Evolutionary conservation across 64 coral and sea anemone species (phyloP).

Genomic region (Astreopora myriophthalma): DNA sequence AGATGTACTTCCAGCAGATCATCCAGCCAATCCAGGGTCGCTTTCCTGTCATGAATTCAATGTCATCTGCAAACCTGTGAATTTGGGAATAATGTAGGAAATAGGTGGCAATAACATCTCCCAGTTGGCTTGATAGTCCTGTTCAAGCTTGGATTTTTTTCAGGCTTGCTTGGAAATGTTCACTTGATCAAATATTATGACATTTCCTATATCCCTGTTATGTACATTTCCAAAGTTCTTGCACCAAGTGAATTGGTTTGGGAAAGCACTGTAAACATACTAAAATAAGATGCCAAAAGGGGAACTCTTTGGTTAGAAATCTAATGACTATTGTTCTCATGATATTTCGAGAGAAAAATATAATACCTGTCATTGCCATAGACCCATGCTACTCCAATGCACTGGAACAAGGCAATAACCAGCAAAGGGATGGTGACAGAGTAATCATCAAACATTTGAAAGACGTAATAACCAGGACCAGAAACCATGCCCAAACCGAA

Average conservation of each 20-base stretch:
- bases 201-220: no score
- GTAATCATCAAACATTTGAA: conserved; percentile 96
- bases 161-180: no score
- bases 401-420: conserved; percentile 93
- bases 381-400: conserved; percentile 95
- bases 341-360: neutral
- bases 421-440: conserved; percentile 91
- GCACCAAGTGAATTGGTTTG: no score
- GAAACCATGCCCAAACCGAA: conserved; percentile 84
- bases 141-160: no score
- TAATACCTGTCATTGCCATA: conserved; percentile 91
- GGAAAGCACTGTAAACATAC: no score
- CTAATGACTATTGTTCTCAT: no score
- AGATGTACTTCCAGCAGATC: conserved; percentile 98
- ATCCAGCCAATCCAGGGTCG: conserved; percentile 94
- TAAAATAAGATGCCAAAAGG: no score
- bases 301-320: no score
- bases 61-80: conserved; percentile 90
- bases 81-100: neutral
- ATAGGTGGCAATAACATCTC: no score
- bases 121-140: no score
- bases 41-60: conserved; percentile 95
- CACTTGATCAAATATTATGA: no score
- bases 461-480: conserved; percentile 90
- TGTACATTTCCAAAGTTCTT: no score